Conservation (phyloP, 2,113 vertebrate genomes). For the Catharus bicknelli region DNA sequence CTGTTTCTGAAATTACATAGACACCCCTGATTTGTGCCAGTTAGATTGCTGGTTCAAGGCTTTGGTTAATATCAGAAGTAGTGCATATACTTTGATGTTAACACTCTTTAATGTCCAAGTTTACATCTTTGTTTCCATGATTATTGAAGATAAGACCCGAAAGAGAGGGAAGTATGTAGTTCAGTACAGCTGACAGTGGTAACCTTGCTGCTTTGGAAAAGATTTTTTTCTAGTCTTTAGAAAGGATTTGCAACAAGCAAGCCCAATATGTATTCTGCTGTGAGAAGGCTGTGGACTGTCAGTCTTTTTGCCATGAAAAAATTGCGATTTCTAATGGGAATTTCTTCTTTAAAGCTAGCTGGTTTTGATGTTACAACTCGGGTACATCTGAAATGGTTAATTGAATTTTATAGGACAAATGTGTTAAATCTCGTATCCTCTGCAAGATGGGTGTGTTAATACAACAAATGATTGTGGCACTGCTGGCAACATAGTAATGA, state of each 20-base stretch:
- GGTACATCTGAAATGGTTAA: neutral
- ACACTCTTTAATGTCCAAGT: conserved; percentile 57
- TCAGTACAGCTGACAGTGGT: conserved; percentile 26
- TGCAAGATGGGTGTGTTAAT: neutral
- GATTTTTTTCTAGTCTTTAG: neutral
- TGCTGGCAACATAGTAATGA: neutral
- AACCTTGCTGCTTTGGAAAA: conserved; percentile 25
- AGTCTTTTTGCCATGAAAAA: neutral
- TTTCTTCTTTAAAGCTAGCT: neutral
- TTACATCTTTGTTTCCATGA: conserved; percentile 59
- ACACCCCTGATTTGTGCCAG: conserved; percentile 33
- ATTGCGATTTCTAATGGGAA: neutral
- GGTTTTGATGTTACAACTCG: conserved; percentile 6
- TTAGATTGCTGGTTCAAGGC: conserved; percentile 36
- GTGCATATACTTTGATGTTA: conserved; percentile 50
- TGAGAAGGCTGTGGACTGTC: neutral
- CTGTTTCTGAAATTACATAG: conserved; percentile 31
- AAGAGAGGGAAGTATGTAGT: conserved; percentile 18
- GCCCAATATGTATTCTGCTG: neutral
- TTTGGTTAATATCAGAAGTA: conserved; percentile 60
- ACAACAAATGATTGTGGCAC: neutral
- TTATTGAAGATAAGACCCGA: conserved; percentile 50
- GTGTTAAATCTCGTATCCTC: neutral
- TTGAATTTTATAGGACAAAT: neutral
- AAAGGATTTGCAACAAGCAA: conserved; percentile 25